phyloP scores from a whole-genome alignment of 2,113 vertebrate species.

The Lanius collurio region DNA sequence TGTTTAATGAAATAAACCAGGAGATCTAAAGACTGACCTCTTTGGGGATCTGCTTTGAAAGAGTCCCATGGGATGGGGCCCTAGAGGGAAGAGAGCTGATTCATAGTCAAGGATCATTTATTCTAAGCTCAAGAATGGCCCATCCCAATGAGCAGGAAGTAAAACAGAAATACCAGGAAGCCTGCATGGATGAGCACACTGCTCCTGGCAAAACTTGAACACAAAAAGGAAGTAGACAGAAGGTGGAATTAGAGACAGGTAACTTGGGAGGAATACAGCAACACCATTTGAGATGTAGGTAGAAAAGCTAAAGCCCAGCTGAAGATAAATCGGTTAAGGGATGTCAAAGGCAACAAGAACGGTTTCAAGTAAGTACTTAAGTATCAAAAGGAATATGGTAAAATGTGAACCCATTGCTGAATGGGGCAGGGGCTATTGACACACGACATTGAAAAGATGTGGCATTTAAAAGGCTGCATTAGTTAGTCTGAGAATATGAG shows the following conservation, averaged over 20 bases:
- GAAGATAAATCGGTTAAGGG: background rate
- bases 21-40: background rate
- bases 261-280: background rate
- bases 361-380: background rate
- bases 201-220: background rate
- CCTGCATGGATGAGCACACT: background rate
- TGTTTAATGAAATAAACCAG: background rate
- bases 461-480: background rate
- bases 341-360: background rate
- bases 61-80: background rate
- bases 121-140: background rate
- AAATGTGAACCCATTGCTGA: background rate
- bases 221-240: background rate
- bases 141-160: background rate
- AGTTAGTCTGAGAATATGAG: background rate
- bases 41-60: background rate
- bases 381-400: background rate
- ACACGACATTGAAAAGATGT: background rate
- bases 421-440: background rate
- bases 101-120: background rate
- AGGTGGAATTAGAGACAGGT: background rate
- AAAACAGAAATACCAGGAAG: background rate
- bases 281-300: accelerated
- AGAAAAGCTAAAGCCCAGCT: background rate
- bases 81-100: background rate